Conservation (phyloP, 2,113 vertebrate genomes). For the Heteronetta atricapilla region DNA sequence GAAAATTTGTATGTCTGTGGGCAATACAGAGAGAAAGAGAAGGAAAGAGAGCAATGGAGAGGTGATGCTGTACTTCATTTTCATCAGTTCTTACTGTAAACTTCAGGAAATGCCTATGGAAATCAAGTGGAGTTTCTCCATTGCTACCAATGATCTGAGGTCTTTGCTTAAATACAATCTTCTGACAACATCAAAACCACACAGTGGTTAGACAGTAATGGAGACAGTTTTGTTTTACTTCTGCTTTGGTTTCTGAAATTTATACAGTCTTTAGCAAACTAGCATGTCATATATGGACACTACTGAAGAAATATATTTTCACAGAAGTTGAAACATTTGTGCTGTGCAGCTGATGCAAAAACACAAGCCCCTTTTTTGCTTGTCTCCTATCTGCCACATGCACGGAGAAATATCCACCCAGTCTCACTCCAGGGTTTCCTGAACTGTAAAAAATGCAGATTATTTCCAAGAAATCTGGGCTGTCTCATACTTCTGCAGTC, state of each 20-base stretch:
- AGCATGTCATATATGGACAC: not conserved
- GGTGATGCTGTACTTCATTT: not conserved
- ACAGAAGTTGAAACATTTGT: not conserved
- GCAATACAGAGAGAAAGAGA: not conserved
- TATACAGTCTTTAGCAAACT: not conserved
- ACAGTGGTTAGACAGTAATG: not conserved
- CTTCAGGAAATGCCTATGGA: not conserved
- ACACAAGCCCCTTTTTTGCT: accelerated
- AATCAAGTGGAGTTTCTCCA: not conserved
- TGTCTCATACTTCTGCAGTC: not conserved
- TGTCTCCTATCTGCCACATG: accelerated
- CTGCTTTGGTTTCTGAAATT: not conserved
- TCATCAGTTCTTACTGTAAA: not conserved
- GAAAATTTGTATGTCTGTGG: not conserved
- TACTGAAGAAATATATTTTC: not conserved
- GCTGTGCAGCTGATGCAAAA: not conserved
- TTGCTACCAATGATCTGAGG: not conserved
- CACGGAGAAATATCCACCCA: accelerated
- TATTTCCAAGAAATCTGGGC: not conserved
- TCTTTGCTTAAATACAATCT: not conserved
- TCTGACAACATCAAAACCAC: not conserved
- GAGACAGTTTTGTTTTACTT: not conserved
- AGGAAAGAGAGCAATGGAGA: not conserved
- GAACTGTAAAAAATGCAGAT: not conserved
- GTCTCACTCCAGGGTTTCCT: not conserved